Evolutionary conservation across 2,797 vertebrate species (phyloP), one percentile per base, ranked within the genome.

Genomic region (Bradypus variegatus): DNA sequence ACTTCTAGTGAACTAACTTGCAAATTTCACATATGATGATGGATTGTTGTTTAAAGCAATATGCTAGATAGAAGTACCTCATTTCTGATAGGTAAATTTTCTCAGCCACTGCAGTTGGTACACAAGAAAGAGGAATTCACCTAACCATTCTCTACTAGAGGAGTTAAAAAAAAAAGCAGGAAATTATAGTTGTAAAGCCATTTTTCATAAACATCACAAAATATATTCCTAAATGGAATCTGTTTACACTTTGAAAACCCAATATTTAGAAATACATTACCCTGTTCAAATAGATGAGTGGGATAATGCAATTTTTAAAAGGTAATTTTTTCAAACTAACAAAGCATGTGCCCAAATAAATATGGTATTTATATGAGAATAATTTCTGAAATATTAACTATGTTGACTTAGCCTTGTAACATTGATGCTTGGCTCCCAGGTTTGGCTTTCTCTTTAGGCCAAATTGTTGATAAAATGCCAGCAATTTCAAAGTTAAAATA

Each of bases 401-500:
- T 45, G 77, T 79, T 90, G 91, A 81, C 83, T 94, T 93, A 93
- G 83, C 53, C 36, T 96, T 36, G 41, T 73, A 33, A 31, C 62
- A 77, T 91, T 94, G 85, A 79, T 76, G 3, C 38, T 93, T 93
- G 93, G 90, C 70, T 96, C 53, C 82, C 0, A 2, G n/a, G 89
- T 91, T 93, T 88, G 72, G 86, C 87, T 87, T 88, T 88, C 55
- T 70, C 87, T 94, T 94, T 50, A 38, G 70, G 69, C 29, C 73
- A 91, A 95, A 53, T 86, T 94, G 77, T 69, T 96, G 96, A 96
- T 83, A 86, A 93, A 83, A 89, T 94, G 92, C 91, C 94, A 96
- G 93, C 45, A 83, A 92, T 94, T 96, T 92, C 95, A 92, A 96
- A 95, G 75, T 91, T 88, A 95, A 95, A 94, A 81, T n/a, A 81